Base-by-base conservation (phyloP, 2,113 vertebrate species). In the Lagopus muta region DNA sequence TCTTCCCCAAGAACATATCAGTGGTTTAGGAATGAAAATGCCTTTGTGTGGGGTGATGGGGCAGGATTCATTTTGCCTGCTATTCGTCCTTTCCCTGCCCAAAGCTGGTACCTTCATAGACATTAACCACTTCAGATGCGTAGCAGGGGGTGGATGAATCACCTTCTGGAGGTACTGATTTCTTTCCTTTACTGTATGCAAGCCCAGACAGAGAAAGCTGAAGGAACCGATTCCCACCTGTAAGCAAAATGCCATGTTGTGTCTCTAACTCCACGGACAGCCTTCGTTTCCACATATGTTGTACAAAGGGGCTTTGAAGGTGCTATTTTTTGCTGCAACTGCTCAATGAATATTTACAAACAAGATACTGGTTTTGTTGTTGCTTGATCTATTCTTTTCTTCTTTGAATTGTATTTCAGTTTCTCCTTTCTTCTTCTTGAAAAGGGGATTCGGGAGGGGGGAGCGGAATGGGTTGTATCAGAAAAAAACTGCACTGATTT, bases 401-500 rank as follows among this genome's bases (percentile, higher is more conserved):
- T 50, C 11, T 57, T 47, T 22, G 57, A 40, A 40, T 62, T 36
- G 47, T 48, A 21, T 61, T 89, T 71, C 64, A 48, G 45, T 60
- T 77, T 89, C 65, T 65, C 36, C 57, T 74, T 60, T 86, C 62
- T 45, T 75, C 48, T 64, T 52, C 57, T 82, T 30, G 32, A 18
- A 52, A 48, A 83, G 66, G 73, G 66, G 45, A 32, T 54, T 48
- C 8, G 25, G 64, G 43, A 11, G 16, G 15, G 11, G 34, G 58
- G 24, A 28, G 16, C 12, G 24, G 72, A 72, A 47, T 32, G 65
- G 71, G 28, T 58, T 91, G 76, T 91, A 67, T 74, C 17, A 45
- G 64, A 48, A 85, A 48, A 58, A 43, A 58, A 30, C 72, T 93
- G 82, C 90, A 89, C 74, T 91, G 93, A 91, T 84, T 81, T 91